Evolutionary conservation across 1,140 invertebrate genomes (phyloP), one percentile per base, ranked within the genome.

Genomic region (Trichonephila clavata): DNA sequence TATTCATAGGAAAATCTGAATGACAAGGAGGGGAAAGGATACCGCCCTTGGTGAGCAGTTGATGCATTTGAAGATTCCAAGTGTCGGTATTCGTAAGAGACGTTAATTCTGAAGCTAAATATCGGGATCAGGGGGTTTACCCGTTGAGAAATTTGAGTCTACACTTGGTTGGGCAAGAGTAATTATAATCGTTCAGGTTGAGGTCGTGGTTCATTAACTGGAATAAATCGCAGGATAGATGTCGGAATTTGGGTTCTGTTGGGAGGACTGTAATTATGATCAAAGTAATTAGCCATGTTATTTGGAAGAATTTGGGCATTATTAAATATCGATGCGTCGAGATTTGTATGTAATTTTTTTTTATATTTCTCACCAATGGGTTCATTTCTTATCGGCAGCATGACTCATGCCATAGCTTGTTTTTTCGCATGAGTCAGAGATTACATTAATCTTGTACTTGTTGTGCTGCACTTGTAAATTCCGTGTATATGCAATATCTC

Each of bases 61-160:
- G 90, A 91, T 91, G 60, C 57, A 91, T 91, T 24, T 57, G 50
- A 24, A 89, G 71, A 83, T 86, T 86, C 86, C 14, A 77, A 68
- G 43, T 32, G 63, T 86, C 50, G 61, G 61, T 21, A 1, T 60
- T 39, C 61, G n/a, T 71, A 68, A 90, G 84, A 71, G 61, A 21
- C 20, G 7, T 83, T 86, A 86, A 86, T 92, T 92, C 81, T 27
- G 61, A 59, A 27, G 60, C 81, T 92, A 92, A 92, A 92, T 77
- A 68, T 57, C 65, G 20, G 59, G 89, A 60, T 90, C 68, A 90
- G 43, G 21, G 68, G n/a, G 77, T 39, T 68, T 21, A 32, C n/a
- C 50, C 87, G 18, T 27, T 60, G 89, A 80, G 89, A 81, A 81
- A 90, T 90, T 71, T n/a, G 71, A 32, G 39, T 57, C 50, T 6